These are phyloP conservation scores for Rhabdomys dilectus DNA, from an alignment of 2,113 vertebrate genomes.

Conservation along the genomic window DNA sequence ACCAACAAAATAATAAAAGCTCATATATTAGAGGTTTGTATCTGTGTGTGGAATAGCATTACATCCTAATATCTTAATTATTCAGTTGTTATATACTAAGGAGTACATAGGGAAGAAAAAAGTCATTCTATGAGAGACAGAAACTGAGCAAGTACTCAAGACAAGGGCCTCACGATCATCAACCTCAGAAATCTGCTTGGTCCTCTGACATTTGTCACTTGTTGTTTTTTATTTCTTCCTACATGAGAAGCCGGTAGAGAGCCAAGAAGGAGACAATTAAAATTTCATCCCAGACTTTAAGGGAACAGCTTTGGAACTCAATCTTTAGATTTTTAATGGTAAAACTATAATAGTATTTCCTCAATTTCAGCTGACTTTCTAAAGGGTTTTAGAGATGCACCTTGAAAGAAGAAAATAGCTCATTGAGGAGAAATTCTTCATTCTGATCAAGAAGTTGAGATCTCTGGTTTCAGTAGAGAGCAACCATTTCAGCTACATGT, in stretches of 20 bases:
- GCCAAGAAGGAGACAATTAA: background rate
- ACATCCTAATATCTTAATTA: background rate
- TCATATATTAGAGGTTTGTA: background rate
- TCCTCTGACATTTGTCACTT: background rate
- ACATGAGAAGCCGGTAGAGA: background rate
- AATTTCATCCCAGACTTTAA: background rate
- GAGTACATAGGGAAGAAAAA: background rate
- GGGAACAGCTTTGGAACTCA: background rate
- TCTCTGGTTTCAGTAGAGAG: background rate
- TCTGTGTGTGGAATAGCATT: background rate
- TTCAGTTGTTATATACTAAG: background rate
- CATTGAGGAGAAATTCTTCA: background rate
- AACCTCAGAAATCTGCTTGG: background rate
- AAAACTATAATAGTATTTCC: background rate
- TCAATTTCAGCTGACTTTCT: background rate
- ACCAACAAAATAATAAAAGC: background rate
- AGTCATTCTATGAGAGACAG: background rate
- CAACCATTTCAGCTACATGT: no score
- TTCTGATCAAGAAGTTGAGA: background rate
- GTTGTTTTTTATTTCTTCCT: background rate
- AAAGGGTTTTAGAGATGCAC: background rate
- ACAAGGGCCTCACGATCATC: background rate
- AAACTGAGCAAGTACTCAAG: background rate
- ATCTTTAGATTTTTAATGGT: background rate
- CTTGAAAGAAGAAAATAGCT: background rate